These are phyloP conservation scores for Poecile montanus DNA, from an alignment of 2,797 vertebrate species.

Conservation along the genomic window DNA sequence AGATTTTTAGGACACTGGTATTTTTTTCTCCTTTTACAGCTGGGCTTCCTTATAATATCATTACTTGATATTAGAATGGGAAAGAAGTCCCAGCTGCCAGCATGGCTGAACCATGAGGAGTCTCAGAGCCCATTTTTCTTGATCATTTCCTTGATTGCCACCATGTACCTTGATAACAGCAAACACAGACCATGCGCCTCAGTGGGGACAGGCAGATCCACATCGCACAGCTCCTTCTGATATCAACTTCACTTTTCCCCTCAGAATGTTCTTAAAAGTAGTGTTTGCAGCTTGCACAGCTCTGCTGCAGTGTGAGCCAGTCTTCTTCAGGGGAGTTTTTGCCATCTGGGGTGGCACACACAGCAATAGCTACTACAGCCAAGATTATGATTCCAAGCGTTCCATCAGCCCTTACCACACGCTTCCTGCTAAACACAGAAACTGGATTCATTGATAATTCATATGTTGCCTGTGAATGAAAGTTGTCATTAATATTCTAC, in stretches of 20 bases:
- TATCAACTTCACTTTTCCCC: background rate
- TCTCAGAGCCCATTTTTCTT: background rate
- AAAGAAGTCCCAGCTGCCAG: background rate
- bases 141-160: background rate
- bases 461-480: background rate
- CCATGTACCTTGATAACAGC: background rate
- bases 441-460: background rate
- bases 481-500: background rate
- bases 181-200: accelerated
- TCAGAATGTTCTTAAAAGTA: background rate
- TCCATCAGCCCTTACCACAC: background rate
- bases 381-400: background rate
- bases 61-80: background rate
- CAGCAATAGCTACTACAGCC: accelerated
- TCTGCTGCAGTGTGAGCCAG: background rate
- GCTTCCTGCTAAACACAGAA: background rate
- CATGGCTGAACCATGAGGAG: accelerated
- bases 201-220: background rate
- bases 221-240: background rate
- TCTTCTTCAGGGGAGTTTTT: background rate
- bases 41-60: background rate
- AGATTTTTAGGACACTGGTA: background rate
- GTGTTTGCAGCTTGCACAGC: background rate
- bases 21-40: background rate
- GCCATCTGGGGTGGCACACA: background rate